These are phyloP conservation scores for Montipora foliosa DNA, from an alignment of 64 coral and sea anemone species.

Conservation along the genomic window DNA sequence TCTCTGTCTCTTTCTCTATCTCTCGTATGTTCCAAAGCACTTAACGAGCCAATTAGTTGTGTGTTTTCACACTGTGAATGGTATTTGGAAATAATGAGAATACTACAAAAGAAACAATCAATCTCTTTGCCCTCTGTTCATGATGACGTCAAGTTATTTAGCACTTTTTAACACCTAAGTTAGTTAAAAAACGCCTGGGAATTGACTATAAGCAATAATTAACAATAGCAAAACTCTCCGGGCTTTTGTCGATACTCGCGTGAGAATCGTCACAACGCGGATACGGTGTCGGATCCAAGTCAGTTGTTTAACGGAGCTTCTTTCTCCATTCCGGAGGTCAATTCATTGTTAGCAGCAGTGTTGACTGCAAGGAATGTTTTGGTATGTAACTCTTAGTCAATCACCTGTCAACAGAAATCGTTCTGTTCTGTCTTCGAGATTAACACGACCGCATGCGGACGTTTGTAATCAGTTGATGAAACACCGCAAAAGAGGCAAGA, in stretches of 20 bases:
- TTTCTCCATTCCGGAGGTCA: background rate
- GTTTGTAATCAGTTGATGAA: conserved; percentile 10
- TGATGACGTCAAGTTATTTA: conserved; percentile 41
- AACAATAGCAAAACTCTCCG: background rate
- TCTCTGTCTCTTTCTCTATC: background rate
- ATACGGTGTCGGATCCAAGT: background rate
- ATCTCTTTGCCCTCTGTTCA: conserved; percentile 31
- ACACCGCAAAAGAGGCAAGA: background rate
- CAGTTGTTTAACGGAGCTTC: background rate
- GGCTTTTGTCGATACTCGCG: background rate
- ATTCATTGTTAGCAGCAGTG: background rate
- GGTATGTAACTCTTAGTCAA: conserved; percentile 32
- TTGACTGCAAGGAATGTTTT: conserved; percentile 5
- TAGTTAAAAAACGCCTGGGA: background rate
- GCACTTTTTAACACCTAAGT: background rate
- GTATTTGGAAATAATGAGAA: conserved; percentile 30
- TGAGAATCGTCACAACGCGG: background rate
- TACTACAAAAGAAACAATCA: conserved; percentile 34
- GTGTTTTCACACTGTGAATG: conserved; percentile 26
- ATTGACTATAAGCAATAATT: background rate
- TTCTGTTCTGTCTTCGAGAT: conserved; percentile 7
- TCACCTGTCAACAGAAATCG: conserved; percentile 29
- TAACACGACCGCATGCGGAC: background rate
- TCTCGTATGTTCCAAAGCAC: background rate
- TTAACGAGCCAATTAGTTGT: background rate